Base-by-base conservation (phyloP, 2,113 vertebrate species). In the Toxostoma redivivum region DNA sequence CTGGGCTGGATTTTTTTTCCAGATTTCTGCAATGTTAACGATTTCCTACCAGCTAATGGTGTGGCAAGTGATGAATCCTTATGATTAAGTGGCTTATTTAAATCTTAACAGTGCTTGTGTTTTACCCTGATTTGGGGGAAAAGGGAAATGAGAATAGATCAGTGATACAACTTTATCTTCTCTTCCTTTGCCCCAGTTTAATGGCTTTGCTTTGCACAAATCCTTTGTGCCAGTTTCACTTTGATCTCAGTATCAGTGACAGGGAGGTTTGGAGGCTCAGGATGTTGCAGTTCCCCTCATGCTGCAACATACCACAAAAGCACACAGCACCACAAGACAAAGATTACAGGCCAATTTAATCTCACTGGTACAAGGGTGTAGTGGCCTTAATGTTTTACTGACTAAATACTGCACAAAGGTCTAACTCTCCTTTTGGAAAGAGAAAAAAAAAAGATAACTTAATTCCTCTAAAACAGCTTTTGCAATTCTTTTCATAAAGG, bases 31-130 rank as follows among this genome's bases (percentile, higher is more conserved):
- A 79, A 66, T 57, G n/a, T 91, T 94, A 91, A 76, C 48, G 33
- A 95, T 88, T 91, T 98, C 88, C 22, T 97, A 98, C 86, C 93
- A 97, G 48, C 80, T 93, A 67, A 97, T 95, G 28, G 64, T 82
- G 45, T 96, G 88, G 76, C 96, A 97, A 66, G 56, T 71, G n/a
- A 87, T 97, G 33, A 92, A 92, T 88, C 88, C 5, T 86, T 91
- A 25, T 76, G 81, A 81, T 96, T 97, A 23, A 88, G 72, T 45
- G 79, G 21, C 57, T 96, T 97, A 76, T 82, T 95, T 80, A 83
- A 95, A 47, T 96, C 85, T 95, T 93, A 94, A 56, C 37, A 97
- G 76, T 88, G 92, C 81, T 97, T 94, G 81, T 97, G 86, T 20
- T 91, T 94, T 76, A 91, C 74, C 57, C 96, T 98, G 37, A 33